Evolutionary conservation across 2,888 invertebrate genomes (phyloP), one percentile per base, ranked within the genome.

Genomic region (Magallana nippona): DNA sequence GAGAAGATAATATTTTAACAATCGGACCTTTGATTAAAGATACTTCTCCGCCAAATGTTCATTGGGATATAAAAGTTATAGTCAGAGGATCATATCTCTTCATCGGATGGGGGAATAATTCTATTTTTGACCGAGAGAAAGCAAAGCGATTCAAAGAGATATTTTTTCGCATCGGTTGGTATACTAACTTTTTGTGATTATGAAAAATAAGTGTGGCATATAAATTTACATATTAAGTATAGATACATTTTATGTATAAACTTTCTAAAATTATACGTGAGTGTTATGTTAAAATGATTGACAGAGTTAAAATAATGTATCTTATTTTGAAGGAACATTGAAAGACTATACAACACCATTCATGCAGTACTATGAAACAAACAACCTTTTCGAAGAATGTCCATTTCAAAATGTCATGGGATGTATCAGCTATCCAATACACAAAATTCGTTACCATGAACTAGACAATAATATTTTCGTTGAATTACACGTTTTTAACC

Each of bases 21-120:
- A 78, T 88, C 44, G 90, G 89, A 5, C 90, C 90, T 11, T 22
- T 89, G 2, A n/a, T 88, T 10, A 85, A 88, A 55, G 89, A 90
- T 79, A 86, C 87, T 56, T 87, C 88, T 1, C 87, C 88, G 8
- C 90, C 90, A 5, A 5, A 79, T 1, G 80, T 85, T n/a, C 71
- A 58, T 55, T 19, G 57, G 10, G 63, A 32, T 1, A 79, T 87
- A 10, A 17, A 62, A 1, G 82, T 88, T 0, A 55, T 10, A 5
- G 78, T 89, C 13, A 80, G 77, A 13, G 60, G 55, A 2, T 58
- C 83, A 3, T 11, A 84, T 13, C 56, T 89, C 11, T 22, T 82
- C 2, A 44, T 89, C 8, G 81, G 83, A 2, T 90, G 90, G 89
- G 81, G 81, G 0, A 79, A 83, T 17, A 62, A 57, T 10, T 80